Percentiles rank a stretch among this genome's conserved stretches.
Evolutionary conservation across 2,113 vertebrate species (phyloP).

Genomic region (Willisornis vidua): DNA sequence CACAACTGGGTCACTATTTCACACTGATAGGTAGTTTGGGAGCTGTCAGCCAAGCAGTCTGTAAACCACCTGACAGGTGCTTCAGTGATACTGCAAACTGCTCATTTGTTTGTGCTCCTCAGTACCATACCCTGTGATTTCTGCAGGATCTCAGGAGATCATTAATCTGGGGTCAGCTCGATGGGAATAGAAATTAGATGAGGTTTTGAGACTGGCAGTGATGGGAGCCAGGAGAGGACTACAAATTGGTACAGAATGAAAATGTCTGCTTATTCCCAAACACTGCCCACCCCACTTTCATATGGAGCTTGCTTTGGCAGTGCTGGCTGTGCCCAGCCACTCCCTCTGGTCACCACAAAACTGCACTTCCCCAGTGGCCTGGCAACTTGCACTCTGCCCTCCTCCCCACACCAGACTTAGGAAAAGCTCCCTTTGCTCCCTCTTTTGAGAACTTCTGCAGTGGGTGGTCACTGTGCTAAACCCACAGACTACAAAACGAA

Average conservation of each 20-base stretch:
- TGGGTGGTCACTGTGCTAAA: neutral
- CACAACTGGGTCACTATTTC: neutral
- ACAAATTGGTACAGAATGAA: neutral
- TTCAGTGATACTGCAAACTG: neutral
- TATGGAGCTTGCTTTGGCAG: neutral
- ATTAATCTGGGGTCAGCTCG: neutral
- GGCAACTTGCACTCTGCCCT: neutral
- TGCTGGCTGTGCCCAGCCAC: neutral
- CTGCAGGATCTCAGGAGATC: neutral
- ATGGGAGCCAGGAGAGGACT: rapidly evolving
- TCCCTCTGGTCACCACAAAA: neutral
- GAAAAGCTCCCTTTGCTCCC: neutral
- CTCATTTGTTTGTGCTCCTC: neutral
- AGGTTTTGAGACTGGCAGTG: neutral
- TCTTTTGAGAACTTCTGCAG: neutral
- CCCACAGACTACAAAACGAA: neutral
- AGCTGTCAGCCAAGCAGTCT: neutral
- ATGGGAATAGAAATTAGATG: neutral
- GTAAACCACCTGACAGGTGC: neutral
- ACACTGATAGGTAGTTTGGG: neutral
- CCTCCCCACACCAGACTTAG: neutral
- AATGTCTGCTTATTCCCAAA: neutral
- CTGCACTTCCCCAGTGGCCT: neutral
- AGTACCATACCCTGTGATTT: neutral
- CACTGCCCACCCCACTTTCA: too few species aligned